Percentiles rank a stretch among this genome's conserved stretches.
These are phyloP conservation scores for human DNA, from an alignment of 2,113 vertebrate genomes.

Conservation along the genomic window DNA sequence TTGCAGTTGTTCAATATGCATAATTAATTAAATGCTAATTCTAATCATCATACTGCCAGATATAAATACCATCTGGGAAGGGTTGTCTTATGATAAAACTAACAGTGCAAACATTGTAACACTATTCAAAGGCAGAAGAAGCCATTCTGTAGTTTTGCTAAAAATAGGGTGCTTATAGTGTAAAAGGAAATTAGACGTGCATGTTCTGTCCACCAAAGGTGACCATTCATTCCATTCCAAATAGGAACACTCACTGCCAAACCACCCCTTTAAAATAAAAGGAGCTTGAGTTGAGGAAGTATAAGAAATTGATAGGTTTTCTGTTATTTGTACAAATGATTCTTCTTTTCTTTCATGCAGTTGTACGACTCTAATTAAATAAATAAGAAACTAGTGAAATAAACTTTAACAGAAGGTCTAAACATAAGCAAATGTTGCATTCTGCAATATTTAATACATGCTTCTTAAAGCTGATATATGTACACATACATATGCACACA, in stretches of 20 bases:
- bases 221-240: background rate
- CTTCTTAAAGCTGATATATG: background rate
- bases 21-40: conserved; percentile 63
- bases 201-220: background rate
- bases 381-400: background rate
- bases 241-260: background rate
- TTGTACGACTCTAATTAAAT: background rate
- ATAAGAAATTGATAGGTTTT: background rate
- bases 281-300: background rate
- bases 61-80: conserved; percentile 34
- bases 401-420: background rate
- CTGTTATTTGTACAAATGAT: background rate
- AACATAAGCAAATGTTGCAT: background rate
- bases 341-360: background rate
- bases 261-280: background rate
- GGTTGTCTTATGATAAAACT: background rate
- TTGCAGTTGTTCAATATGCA: conserved; percentile 53
- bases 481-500: background rate
- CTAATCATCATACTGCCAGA: conserved; percentile 37
- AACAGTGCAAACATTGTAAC: background rate
- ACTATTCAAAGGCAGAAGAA: conserved; percentile 39
- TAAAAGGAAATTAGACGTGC: conserved; percentile 29
- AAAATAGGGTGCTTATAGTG: conserved; percentile 22
- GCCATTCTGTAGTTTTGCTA: conserved; percentile 43
- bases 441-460: background rate